Evolutionary conservation across 2,113 vertebrate genomes (phyloP).

Genomic region (Uria aalge): DNA sequence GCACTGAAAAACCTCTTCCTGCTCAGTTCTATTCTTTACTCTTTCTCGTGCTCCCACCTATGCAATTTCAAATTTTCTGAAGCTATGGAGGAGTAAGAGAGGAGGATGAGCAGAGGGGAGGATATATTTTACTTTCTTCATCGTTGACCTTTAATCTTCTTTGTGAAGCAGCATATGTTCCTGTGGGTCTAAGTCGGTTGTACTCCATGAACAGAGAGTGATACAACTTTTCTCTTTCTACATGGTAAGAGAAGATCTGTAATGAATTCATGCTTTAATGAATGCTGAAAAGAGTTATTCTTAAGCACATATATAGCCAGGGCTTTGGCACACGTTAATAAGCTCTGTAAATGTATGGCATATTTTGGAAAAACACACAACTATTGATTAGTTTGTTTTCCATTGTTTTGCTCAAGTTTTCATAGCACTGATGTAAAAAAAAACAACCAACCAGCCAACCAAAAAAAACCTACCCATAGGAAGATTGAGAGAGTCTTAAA

Average conservation of each 20-base stretch:
- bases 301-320: not conserved
- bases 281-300: not conserved
- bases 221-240: not conserved
- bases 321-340: not conserved
- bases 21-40: not conserved
- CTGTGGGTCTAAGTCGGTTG: not conserved
- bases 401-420: not conserved
- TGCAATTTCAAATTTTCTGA: not conserved
- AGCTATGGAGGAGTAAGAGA: not conserved
- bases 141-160: not conserved
- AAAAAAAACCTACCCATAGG: not conserved
- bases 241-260: not conserved
- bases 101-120: not conserved
- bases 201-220: not conserved
- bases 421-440: not conserved
- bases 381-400: not conserved
- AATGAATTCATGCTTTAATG: not conserved
- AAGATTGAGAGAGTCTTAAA: not conserved
- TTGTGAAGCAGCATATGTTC: not conserved
- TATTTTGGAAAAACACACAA: not conserved
- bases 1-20: not conserved
- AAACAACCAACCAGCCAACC: fast-evolving
- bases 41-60: not conserved
- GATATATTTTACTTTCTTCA: not conserved
- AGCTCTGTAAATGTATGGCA: not conserved